Conservation (phyloP, 2,113 vertebrate species). For the western clawed frog (Xenopus tropicalis) region UCB_Xtro_10.0 CM004448.2:105226001-105226500, state of each 20-base stretch:
- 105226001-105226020: conserved; percentile 5
- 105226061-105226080: conserved; percentile 20
- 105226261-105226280: too few relatives aligned
- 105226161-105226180: conserved; percentile 15
- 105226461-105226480: too few relatives aligned
- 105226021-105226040: conserved; percentile 38
- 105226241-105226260: neutral
- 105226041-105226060: conserved; percentile 9
- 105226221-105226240: conserved; percentile 33
- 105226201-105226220: conserved; percentile 24
- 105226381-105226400: conserved; percentile 29
- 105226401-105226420: neutral
- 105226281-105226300: neutral
- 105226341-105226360: neutral
- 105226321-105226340: neutral
- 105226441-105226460: too few relatives aligned
- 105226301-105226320: neutral
- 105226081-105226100: conserved; percentile 32
- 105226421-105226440: too few relatives aligned
- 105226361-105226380: neutral
- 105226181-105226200: conserved; percentile 10
- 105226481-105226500: too few relatives aligned
- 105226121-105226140: conserved; percentile 22
- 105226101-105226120: conserved; percentile 30
- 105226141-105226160: conserved; percentile 32